These are phyloP conservation scores for Drosophila teissieri DNA, from an alignment of 1,140 invertebrate genomes.

Conservation along the genomic window DNA sequence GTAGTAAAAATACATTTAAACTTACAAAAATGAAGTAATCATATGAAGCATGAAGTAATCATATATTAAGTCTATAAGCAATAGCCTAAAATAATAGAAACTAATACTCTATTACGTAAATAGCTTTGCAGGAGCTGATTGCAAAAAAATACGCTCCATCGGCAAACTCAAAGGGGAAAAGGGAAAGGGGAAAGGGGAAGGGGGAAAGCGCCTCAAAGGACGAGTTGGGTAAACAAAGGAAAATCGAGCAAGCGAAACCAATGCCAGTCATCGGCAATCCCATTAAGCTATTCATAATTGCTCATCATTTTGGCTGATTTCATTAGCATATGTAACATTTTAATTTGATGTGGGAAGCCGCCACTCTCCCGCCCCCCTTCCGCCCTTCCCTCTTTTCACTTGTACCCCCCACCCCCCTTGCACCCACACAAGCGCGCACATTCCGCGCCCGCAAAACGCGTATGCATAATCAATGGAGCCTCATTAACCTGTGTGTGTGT, in stretches of 20 bases:
- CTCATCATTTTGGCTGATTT: slow-evolving; percentile 81
- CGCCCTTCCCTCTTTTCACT: neutral
- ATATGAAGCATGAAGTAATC: no score
- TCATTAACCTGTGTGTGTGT: slow-evolving; percentile 67
- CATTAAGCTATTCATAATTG: slow-evolving; percentile 79
- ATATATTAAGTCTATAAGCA: no score
- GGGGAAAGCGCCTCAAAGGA: neutral
- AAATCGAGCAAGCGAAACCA: slow-evolving; percentile 19
- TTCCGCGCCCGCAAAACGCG: slow-evolving; percentile 43
- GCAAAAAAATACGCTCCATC: neutral
- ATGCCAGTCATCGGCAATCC: slow-evolving; percentile 41
- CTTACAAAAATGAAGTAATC: no score
- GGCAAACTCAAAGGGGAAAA: neutral
- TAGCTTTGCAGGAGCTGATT: no score
- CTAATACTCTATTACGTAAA: no score
- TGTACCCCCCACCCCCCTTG: neutral
- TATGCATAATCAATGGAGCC: slow-evolving; percentile 81
- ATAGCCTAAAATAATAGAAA: no score
- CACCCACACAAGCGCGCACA: neutral
- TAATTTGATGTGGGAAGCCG: slow-evolving; percentile 72
- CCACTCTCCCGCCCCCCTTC: slow-evolving; percentile 11
- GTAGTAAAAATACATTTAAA: no score
- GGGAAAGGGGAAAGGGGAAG: neutral
- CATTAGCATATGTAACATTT: slow-evolving; percentile 78
- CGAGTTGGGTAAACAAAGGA: neutral